Evolutionary conservation across 2,797 vertebrate genomes (phyloP), one percentile per base, ranked within the genome.

Genomic region (Paguma larvata): DNA sequence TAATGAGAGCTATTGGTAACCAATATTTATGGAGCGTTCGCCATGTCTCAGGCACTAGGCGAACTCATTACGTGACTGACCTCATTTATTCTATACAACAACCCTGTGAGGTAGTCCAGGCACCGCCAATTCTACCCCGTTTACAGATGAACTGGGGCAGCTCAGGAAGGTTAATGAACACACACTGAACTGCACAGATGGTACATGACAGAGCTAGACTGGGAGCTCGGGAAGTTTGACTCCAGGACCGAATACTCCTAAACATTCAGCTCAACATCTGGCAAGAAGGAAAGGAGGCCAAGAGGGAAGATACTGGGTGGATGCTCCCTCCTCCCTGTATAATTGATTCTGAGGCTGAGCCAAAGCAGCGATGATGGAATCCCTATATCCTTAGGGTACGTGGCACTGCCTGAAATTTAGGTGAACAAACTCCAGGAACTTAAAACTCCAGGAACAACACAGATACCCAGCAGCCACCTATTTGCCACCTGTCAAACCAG

Each of bases 361-460:
- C 89, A 65, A 18, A 21, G 85, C 51, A 46, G 15, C 59, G 4
- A 23, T 23, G 59, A 70, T 15, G 63, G 56, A 96, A 90, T 82
- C 96, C 41, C 80, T 10, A 14, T 96, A 78, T 91, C 94, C 93
- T 83, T 30, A 94, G 94, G 95, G 88, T 78, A 79, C 34, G 4
- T 34, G 62, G 73, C 1, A 0, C 80, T 16, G 85, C 72, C 89
- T 79, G 63, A 67, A 87, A 90, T 63, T 25, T 16, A 77, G 48
- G 25, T 1, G 19, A 80, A 78, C 85, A 85, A 62, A 51, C 67
- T 67, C 32, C 19, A 7, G 10, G 82, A 68, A 30, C 46, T 77
- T 23, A 27, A 62, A 21, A 89, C 59, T 75, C 34, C 18, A 70
- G 73, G 41, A 75, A 82, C 65, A 89, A 67, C 79, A 7, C 0